Conservation (phyloP, 1,140 invertebrate species). For the Idris sp. region DNA sequence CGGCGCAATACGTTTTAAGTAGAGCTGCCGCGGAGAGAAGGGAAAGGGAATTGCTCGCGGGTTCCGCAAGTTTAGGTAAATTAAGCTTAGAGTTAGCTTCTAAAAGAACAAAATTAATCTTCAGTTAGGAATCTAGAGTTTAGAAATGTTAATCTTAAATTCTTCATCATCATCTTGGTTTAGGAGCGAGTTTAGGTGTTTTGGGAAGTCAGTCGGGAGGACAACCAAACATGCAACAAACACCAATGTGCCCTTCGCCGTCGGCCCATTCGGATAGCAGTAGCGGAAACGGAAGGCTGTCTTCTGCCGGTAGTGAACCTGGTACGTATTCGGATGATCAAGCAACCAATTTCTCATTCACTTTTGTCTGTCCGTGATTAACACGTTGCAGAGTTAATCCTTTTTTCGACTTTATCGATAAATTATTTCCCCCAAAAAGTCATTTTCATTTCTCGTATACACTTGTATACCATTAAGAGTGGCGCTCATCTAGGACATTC, state of each 20-base stretch:
- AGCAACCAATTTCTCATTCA: conserved; percentile 47
- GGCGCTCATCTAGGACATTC: too few relatives aligned
- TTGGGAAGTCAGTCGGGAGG: conserved; percentile 79
- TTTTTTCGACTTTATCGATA: conserved; percentile 38
- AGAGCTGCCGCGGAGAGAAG: conserved; percentile 92
- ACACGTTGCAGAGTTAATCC: conserved; percentile 40
- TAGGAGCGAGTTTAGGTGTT: conserved; percentile 79
- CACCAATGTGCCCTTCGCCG: conserved; percentile 86
- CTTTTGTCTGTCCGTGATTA: conserved; percentile 44
- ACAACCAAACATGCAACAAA: conserved; percentile 79
- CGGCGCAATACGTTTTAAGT: conserved; percentile 94
- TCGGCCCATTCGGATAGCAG: conserved; percentile 89
- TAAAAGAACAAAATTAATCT: too few relatives aligned
- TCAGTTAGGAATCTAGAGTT: too few relatives aligned
- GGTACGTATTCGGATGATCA: conserved; percentile 75
- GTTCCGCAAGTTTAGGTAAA: conserved; percentile 78
- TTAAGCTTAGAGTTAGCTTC: too few relatives aligned
- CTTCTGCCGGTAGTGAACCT: conserved; percentile 87
- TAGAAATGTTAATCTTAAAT: too few relatives aligned
- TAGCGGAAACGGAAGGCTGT: conserved; percentile 86
- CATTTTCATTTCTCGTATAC: too few relatives aligned
- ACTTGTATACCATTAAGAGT: too few relatives aligned
- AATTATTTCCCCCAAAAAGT: too few relatives aligned
- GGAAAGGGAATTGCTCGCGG: conserved; percentile 88
- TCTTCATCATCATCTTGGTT: conserved; percentile 50